A percentile compares a stretch with the other conserved stretches of the same genome.
phyloP scores from a whole-genome alignment of 35 echinoderm and acorn worm genomes.

The Lytechinus variegatus region DNA sequence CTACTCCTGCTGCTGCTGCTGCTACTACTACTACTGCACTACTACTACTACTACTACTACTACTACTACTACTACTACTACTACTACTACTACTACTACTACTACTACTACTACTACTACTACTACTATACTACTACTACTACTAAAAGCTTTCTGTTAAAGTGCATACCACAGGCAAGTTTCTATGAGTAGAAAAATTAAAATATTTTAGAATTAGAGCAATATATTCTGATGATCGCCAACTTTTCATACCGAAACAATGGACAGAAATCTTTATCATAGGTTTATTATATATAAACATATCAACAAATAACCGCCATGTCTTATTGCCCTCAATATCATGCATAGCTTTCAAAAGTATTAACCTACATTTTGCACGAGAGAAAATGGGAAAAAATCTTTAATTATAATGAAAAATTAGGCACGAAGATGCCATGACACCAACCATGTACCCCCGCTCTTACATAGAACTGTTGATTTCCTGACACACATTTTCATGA shows the following conservation, averaged over 20 bases:
- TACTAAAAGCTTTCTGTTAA: neutral
- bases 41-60: neutral
- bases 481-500: neutral
- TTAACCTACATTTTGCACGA: neutral
- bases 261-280: neutral
- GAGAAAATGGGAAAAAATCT: neutral
- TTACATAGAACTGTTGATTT: neutral
- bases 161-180: neutral
- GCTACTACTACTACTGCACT: neutral
- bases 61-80: slow-evolving; percentile 23
- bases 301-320: neutral
- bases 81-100: slow-evolving; percentile 19
- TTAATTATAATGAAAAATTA: neutral
- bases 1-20: neutral
- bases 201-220: too few relatives aligned
- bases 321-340: neutral
- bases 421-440: neutral
- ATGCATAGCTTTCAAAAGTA: neutral
- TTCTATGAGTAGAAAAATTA: too few relatives aligned
- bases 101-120: neutral
- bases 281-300: neutral
- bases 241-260: too few relatives aligned
- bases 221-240: too few relatives aligned
- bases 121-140: neutral
- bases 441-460: neutral